Evolutionary conservation across 2,797 vertebrate species (phyloP).

Genomic region (Onychomys torridus): DNA sequence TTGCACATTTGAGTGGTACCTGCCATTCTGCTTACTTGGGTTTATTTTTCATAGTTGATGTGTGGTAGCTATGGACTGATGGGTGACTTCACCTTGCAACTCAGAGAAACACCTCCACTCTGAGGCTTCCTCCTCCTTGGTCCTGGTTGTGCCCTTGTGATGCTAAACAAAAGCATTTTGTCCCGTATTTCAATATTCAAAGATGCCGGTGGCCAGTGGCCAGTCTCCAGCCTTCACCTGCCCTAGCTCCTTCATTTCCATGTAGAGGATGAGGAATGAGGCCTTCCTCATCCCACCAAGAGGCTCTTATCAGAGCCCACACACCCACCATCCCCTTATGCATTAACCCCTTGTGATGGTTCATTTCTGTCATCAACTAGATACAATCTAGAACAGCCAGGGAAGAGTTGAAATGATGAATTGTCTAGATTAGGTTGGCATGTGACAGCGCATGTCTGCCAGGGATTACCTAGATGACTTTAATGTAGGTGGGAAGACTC

Average conservation of each 20-base stretch:
- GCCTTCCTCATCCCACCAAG: background rate
- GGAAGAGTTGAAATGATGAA: background rate
- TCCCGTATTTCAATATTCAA: background rate
- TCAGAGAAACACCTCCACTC: background rate
- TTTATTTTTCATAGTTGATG: background rate
- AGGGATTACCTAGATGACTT: background rate
- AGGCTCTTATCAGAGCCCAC: background rate
- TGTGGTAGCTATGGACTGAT: background rate
- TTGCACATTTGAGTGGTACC: background rate
- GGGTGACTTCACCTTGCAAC: background rate
- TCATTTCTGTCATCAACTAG: background rate
- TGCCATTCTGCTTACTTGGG: background rate
- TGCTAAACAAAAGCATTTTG: background rate
- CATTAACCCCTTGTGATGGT: background rate
- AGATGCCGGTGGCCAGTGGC: background rate
- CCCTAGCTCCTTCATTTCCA: background rate
- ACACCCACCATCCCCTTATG: background rate
- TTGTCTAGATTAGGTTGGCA: background rate
- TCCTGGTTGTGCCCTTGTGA: background rate
- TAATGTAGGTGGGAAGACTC: background rate
- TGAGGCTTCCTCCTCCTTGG: background rate
- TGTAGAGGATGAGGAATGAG: accelerated
- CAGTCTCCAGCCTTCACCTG: background rate
- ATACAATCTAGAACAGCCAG: background rate
- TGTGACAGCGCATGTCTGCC: background rate